A percentile compares a stretch with the other conserved stretches of the same genome.
These are phyloP conservation scores for Sarcophaga subvicina DNA, from an alignment of 2,888 invertebrate genomes.

Conservation along the genomic window DNA sequence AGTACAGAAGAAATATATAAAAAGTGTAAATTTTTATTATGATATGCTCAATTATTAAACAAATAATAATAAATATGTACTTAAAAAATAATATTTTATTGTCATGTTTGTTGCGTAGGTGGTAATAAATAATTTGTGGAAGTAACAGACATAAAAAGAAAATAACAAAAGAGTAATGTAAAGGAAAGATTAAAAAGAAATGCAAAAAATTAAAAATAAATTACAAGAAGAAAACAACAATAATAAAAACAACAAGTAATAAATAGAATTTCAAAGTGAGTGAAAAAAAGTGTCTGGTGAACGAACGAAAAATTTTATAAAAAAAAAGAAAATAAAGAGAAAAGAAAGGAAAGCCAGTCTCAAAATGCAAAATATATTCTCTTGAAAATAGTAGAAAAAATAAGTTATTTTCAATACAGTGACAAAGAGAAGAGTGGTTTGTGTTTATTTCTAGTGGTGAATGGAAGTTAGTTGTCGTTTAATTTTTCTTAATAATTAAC, in stretches of 20 bases:
- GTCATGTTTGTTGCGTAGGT: too few species aligned
- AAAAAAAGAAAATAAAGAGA: not conserved
- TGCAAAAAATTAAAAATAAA: not conserved
- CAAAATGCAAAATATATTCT: constrained; percentile 37
- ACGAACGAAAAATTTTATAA: not conserved
- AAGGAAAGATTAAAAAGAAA: not conserved
- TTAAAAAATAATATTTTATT: too few species aligned
- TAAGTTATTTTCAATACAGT: not conserved
- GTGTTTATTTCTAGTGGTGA: not conserved
- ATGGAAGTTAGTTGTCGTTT: not conserved
- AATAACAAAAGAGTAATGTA: not conserved
- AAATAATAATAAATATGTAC: too few species aligned
- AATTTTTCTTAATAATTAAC: constrained; percentile 1
- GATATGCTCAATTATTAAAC: too few species aligned
- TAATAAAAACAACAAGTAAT: constrained; percentile 13
- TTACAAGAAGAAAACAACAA: constrained; percentile 23
- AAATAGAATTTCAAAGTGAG: constrained; percentile 41
- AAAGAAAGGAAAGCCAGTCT: constrained; percentile 35
- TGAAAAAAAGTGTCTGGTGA: constrained; percentile 28
- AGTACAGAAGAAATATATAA: too few species aligned
- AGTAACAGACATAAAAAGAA: too few species aligned
- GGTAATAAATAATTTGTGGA: too few species aligned
- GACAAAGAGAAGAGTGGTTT: too few species aligned
- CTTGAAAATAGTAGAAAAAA: not conserved
- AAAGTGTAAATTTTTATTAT: too few species aligned